Evolutionary conservation across 2,888 invertebrate species (phyloP).

Genomic region (Leptopterna dolabrata): DNA sequence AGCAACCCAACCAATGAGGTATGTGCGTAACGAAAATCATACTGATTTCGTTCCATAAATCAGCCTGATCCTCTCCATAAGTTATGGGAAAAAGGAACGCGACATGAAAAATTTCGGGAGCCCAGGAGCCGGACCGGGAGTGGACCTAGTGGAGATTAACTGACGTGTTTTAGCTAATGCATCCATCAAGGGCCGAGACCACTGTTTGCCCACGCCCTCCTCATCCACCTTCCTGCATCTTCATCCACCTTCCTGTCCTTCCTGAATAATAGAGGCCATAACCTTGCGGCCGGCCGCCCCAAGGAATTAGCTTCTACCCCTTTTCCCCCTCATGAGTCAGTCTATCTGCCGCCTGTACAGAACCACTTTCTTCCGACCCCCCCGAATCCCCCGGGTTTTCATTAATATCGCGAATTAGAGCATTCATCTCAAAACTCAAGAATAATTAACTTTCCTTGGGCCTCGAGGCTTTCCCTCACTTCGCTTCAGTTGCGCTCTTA

Average conservation of each 20-base stretch:
- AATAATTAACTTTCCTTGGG: conserved; percentile 36
- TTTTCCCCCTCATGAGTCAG: conserved; percentile 28
- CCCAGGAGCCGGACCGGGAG: too few relatives aligned
- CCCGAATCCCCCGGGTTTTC: conserved; percentile 20
- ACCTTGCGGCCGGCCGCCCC: conserved; percentile 47
- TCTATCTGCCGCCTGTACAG: conserved; percentile 24
- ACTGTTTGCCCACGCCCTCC: not conserved
- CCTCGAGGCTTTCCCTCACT: not conserved
- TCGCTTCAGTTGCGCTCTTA: conserved; percentile 16
- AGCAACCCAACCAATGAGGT: too few relatives aligned
- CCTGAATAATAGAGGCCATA: conserved; percentile 50
- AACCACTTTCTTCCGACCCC: conserved; percentile 7
- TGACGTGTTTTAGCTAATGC: conserved; percentile 40
- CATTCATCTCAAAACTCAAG: conserved; percentile 50
- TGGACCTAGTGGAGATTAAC: conserved; percentile 41
- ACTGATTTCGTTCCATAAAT: too few relatives aligned
- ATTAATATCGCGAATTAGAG: conserved; percentile 49
- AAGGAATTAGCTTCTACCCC: conserved; percentile 33
- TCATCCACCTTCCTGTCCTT: conserved; percentile 32
- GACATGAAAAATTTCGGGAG: conserved; percentile 26
- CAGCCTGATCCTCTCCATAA: too few relatives aligned
- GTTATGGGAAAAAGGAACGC: not conserved
- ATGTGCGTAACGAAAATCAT: too few relatives aligned
- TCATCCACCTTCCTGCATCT: too few relatives aligned
- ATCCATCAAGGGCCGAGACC: conserved; percentile 34